Evolutionary conservation across 2,113 vertebrate genomes (phyloP), one percentile per base, ranked within the genome.

Genomic region (Eulemur rufifrons): DNA sequence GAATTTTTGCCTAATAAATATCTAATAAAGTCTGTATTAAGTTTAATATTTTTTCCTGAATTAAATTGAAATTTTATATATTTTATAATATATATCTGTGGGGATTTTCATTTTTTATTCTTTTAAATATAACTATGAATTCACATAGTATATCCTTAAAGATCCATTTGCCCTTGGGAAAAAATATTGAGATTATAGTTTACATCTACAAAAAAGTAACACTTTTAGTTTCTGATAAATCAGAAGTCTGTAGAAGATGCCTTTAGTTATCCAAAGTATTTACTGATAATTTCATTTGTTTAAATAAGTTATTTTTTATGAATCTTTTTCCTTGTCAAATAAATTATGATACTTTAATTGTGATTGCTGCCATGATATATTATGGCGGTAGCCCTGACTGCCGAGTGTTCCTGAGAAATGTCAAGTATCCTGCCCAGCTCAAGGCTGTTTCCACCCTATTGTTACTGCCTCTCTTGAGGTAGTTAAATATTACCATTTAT

Each of bases 261-360:
- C 13, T 74, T 94, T 71, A 47, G 2, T n/a, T 89, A 76, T 85
- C 21, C 34, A 95, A 61, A 68, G 54, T 76, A 81, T 52, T 80
- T 47, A 76, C 29, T 50, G 42, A 76, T 37, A 61, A 88, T 95
- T 82, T 87, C 83, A 6, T 87, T 77, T 50, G 6, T 52, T 9
- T 93, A 77, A 56, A 39, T 2, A 74, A 86, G 14, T 32, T 76
- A 63, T 86, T 59, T 54, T 82, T 4, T 82, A 34, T 66, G 18
- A 52, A 0, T 50, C 5, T 93, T 71, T 94, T 85, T 37, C 34
- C 66, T 85, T 32, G 12, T 42, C 18, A 76, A 68, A n/a, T 64
- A 86, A 93, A 45, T 80, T 66, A 37, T 89, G n/a, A 68, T 64
- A 83, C 82, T 89, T 82, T 81, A 86, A 86, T 64, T 82, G 14